Evolutionary conservation across 2,113 vertebrate species (phyloP).

Genomic region (Collichthys lucidus): DNA sequence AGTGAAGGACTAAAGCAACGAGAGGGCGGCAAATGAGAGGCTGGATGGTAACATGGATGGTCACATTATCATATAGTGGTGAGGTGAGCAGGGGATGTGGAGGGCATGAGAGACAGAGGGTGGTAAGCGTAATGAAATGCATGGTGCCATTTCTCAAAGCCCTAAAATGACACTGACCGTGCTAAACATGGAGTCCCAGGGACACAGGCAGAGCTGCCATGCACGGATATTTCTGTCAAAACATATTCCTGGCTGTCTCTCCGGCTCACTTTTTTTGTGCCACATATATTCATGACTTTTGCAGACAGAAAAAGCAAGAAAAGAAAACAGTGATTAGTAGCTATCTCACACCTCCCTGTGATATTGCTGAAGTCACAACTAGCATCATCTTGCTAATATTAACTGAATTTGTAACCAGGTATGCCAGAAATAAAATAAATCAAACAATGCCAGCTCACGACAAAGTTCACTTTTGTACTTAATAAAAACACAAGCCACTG

Average conservation of each 20-base stretch:
- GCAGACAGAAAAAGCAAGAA: background rate
- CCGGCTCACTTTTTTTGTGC: background rate
- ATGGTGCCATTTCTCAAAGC: slow-evolving; percentile 24
- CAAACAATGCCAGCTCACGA: background rate
- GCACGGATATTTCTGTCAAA: slow-evolving; percentile 29
- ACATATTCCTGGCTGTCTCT: background rate
- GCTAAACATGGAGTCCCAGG: slow-evolving; percentile 36
- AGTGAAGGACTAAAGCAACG: background rate
- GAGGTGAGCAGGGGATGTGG: slow-evolving; percentile 1
- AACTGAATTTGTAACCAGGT: background rate
- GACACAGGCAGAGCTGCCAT: slow-evolving; percentile 12
- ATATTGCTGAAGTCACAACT: background rate
- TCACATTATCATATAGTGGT: slow-evolving; percentile 43
- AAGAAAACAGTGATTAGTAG: background rate
- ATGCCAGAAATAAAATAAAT: too few species aligned
- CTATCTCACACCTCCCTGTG: background rate
- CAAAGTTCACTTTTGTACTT: background rate
- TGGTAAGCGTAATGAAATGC: slow-evolving; percentile 56
- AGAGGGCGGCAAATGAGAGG: slow-evolving; percentile 15
- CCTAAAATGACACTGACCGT: slow-evolving; percentile 39
- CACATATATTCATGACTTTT: background rate
- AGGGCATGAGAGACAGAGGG: slow-evolving; percentile 1
- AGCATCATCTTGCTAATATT: slow-evolving; percentile 1
- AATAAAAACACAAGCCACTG: background rate
- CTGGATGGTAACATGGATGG: slow-evolving; percentile 45